Base-by-base conservation (phyloP, 1,140 invertebrate genomes). In the Acromyrmex heyeri region DNA sequence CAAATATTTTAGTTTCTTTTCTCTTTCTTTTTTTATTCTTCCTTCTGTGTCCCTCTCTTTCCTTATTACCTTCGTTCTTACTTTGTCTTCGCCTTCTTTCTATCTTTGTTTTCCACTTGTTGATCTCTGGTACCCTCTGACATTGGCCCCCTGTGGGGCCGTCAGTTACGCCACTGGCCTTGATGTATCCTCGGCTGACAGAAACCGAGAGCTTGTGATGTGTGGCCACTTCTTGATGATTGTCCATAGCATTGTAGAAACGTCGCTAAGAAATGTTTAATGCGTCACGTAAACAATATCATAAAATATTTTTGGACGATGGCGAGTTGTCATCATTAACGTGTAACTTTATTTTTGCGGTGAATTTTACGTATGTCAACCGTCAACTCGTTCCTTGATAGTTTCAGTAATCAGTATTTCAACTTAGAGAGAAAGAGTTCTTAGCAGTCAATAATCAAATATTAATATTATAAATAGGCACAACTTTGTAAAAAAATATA, bases 301-400 rank as follows among this genome's bases (percentile, higher is more conserved):
- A 18, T 72, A 82, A 82, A 70, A 81, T 81, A 70, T 70, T 48
- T 82, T 82, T 30, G 59, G 79, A 67, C 50, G 24, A 53, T 30
- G 21, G 24, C 53, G 3, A 44, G 50, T 4, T 14, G 24, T 16
- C 50, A 5, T 38, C 24, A 55, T 16, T n/a, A 24, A 1, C 24
- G 24, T 24, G 14, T 57, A 44, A 27, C 16, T 70, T 70, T 81
- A 81, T 70, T 57, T 81, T 44, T 16, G 21, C 21, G 10, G 3
- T 34, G 16, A 44, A 44, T 44, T 81, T 69, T 14, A 34, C 62
- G 10, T 78, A 18, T 14, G 16, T 48, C 48, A 65, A 78, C 14
- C 14, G 8, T 48, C 30, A 65, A 64, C 30, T 59, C 27, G n/a
- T 38, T 1, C n/a, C 4, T 44, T 8, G 64, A 57, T 5, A 55